Conservation (phyloP, 2,888 invertebrate genomes). For the Oegoconia quadripuncta region DNA sequence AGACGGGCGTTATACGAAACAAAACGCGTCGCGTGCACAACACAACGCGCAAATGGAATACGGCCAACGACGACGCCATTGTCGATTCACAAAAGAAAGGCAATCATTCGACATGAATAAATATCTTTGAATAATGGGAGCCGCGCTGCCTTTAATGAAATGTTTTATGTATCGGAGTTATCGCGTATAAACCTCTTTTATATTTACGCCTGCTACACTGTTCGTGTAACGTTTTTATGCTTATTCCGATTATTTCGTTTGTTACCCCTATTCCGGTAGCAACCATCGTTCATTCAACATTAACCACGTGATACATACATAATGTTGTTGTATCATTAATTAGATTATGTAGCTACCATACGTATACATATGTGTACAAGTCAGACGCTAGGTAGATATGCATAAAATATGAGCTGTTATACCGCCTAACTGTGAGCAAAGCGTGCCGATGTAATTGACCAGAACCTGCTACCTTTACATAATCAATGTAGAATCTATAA, state of each 20-base stretch:
- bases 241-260: conserved; percentile 29
- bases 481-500: background rate
- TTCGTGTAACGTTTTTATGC: conserved; percentile 38
- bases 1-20: conserved; percentile 51
- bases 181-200: conserved; percentile 63
- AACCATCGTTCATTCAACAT: conserved; percentile 21
- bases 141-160: conserved; percentile 69
- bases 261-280: conserved; percentile 26
- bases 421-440: conserved; percentile 30
- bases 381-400: too few species aligned
- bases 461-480: conserved; percentile 22
- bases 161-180: conserved; percentile 74
- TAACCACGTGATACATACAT: background rate
- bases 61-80: conserved; percentile 61
- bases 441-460: conserved; percentile 35
- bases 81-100: conserved; percentile 76
- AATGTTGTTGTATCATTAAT: too few species aligned
- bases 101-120: conserved; percentile 79
- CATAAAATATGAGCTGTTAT: conserved; percentile 14
- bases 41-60: conserved; percentile 69
- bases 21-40: conserved; percentile 68
- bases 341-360: too few species aligned
- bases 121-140: conserved; percentile 75
- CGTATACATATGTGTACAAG: too few species aligned
- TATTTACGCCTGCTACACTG: conserved; percentile 42